These are phyloP conservation scores for Pachyuromys duprasi DNA, from an alignment of 2,797 vertebrate genomes.

Conservation along the genomic window DNA sequence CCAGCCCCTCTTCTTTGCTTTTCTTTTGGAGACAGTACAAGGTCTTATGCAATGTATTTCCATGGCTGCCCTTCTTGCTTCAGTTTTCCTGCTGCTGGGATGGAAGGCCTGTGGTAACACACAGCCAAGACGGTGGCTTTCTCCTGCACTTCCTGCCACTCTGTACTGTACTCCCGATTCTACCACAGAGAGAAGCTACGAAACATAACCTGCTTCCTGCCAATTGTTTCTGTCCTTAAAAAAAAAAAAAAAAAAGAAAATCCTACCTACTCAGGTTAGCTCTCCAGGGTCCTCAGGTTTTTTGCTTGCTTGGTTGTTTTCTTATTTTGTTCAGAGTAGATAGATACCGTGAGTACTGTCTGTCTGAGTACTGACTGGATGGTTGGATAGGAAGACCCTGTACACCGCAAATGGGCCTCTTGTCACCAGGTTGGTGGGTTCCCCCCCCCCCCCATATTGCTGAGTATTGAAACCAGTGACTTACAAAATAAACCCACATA, in stretches of 20 bases:
- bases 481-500: not conserved
- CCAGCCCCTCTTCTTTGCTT: not conserved
- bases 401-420: not conserved
- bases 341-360: not conserved
- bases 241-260: too few species aligned
- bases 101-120: not conserved
- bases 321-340: not conserved
- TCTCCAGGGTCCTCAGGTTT: not conserved
- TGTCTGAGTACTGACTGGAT: not conserved
- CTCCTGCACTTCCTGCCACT: not conserved
- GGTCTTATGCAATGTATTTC: not conserved
- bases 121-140: not conserved
- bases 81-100: not conserved
- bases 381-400: not conserved
- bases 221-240: not conserved
- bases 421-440: not conserved
- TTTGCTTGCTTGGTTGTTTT: not conserved
- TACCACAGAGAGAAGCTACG: not conserved
- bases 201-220: not conserved
- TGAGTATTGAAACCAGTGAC: not conserved
- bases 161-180: not conserved
- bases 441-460: not conserved
- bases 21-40: not conserved
- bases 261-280: not conserved
- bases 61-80: not conserved